Evolutionary conservation across 2,888 invertebrate species (phyloP).

Genomic region (Steinernema hermaphroditum): DNA sequence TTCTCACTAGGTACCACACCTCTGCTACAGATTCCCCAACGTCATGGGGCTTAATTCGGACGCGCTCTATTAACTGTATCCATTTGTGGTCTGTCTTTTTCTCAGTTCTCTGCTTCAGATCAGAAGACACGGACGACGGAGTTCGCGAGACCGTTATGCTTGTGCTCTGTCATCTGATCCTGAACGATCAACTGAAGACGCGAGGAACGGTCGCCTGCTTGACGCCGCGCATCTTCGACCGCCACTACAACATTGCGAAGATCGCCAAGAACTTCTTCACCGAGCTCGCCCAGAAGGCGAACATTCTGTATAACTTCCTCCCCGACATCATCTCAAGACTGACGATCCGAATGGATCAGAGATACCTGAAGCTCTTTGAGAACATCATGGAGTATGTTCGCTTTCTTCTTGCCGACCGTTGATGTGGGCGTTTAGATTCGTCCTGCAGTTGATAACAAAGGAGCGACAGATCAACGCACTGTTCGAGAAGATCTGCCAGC

Average conservation of each 20-base stretch:
- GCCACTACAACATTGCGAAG: constrained; percentile 69
- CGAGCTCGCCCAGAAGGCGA: constrained; percentile 79
- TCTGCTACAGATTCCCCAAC: constrained; percentile 88
- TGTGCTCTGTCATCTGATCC: constrained; percentile 83
- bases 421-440: constrained; percentile 73
- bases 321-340: constrained; percentile 90
- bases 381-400: constrained; percentile 78
- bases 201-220: constrained; percentile 85
- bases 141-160: constrained; percentile 82
- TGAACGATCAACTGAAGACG: constrained; percentile 91
- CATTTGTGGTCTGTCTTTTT: neutral
- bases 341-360: constrained; percentile 76
- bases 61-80: constrained; percentile 84
- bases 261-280: constrained; percentile 83
- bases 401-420: no score
- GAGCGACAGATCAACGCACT: constrained; percentile 86
- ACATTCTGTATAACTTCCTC: constrained; percentile 89
- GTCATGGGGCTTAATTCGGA: constrained; percentile 88
- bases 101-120: neutral
- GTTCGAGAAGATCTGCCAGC: constrained; percentile 86
- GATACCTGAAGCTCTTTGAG: constrained; percentile 78
- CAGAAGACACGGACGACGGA: constrained; percentile 54
- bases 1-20: constrained; percentile 71
- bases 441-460: constrained; percentile 82
- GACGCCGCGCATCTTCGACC: constrained; percentile 80